These are phyloP conservation scores for Calliopsis andreniformis DNA, from an alignment of 1,140 invertebrate genomes.

Conservation along the genomic window DNA sequence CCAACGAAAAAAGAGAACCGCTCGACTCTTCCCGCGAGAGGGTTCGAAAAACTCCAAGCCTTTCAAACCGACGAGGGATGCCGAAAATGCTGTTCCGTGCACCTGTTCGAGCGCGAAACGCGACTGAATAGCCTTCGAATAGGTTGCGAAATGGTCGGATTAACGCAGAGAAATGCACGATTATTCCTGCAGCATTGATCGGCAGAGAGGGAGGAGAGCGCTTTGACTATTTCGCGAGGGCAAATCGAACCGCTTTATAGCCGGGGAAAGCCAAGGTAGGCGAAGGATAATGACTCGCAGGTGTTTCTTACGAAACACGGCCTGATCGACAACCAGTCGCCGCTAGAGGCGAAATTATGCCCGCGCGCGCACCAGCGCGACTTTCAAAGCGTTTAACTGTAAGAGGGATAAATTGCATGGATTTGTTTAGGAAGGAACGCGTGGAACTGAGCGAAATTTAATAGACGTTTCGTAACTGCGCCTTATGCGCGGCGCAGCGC, in stretches of 20 bases:
- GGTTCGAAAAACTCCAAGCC: background rate
- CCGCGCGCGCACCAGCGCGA: background rate
- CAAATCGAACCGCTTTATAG: conserved; percentile 52
- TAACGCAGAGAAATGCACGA: conserved; percentile 8
- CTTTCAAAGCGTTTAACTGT: conserved; percentile 28
- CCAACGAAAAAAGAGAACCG: background rate
- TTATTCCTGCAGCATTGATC: conserved; percentile 12
- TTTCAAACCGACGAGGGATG: background rate
- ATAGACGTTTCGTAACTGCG: conserved; percentile 21
- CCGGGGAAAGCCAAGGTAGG: conserved; percentile 63
- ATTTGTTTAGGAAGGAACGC: conserved; percentile 20
- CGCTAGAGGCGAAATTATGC: conserved; percentile 44
- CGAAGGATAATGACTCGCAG: conserved; percentile 65
- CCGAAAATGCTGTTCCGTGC: background rate
- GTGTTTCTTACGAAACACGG: conserved; percentile 68
- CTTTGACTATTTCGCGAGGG: conserved; percentile 19
- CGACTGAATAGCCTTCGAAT: background rate
- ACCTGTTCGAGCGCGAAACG: background rate
- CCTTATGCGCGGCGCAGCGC: background rate
- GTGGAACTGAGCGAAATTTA: conserved; percentile 28
- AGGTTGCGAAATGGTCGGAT: conserved; percentile 20
- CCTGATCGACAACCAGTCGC: conserved; percentile 41
- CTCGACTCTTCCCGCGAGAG: background rate
- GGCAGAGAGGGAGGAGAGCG: background rate
- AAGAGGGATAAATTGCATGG: background rate